A percentile compares a stretch with the other conserved stretches of the same genome.
Evolutionary conservation across 2,113 vertebrate species (phyloP).

Genomic region (Willisornis vidua): DNA sequence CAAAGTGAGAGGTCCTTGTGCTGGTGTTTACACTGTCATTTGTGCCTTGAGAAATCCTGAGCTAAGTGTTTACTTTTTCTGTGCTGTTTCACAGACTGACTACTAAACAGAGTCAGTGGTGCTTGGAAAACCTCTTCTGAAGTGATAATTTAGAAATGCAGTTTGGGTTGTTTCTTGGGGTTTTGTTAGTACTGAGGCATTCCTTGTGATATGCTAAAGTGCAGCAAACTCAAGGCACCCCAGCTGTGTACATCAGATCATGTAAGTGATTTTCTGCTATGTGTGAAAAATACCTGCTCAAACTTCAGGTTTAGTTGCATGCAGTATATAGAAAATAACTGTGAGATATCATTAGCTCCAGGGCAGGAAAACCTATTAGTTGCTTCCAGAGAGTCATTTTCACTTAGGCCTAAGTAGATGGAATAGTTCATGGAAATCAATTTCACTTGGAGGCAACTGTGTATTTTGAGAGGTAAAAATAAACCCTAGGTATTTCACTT

Average conservation of each 20-base stretch:
- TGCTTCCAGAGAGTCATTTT: not conserved
- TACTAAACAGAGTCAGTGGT: not conserved
- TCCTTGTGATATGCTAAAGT: not conserved
- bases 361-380: not conserved
- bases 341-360: not conserved
- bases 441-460: not conserved
- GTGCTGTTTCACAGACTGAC: not conserved
- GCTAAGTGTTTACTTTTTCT: not conserved
- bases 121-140: not conserved
- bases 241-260: not conserved
- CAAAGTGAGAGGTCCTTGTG: not conserved
- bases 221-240: not conserved
- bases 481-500: not conserved
- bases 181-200: not conserved
- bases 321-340: not conserved
- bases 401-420: not conserved
- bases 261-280: not conserved
- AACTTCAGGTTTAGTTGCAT: not conserved
- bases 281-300: not conserved
- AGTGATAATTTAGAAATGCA: not conserved
- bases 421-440: not conserved
- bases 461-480: not conserved
- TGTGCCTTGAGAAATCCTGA: not conserved
- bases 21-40: not conserved
- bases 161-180: not conserved